These are phyloP conservation scores for Papilio demoleus DNA, from an alignment of 2,888 invertebrate genomes.

Conservation along the genomic window DNA sequence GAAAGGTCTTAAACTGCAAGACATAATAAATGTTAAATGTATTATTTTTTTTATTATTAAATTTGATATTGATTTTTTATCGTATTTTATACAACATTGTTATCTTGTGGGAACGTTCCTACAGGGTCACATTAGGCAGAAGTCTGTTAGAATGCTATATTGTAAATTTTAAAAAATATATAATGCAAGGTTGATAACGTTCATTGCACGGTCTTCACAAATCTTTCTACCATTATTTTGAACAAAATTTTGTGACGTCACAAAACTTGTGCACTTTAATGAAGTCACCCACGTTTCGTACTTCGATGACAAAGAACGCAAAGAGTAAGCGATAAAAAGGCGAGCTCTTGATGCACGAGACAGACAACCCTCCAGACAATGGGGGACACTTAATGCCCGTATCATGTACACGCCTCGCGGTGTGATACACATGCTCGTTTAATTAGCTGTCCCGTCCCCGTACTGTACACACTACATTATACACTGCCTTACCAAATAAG, in stretches of 20 bases:
- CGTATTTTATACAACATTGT: too few relatives aligned
- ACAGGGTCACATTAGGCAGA: too few relatives aligned
- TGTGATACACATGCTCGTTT: constrained; percentile 61
- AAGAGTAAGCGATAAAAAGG: constrained; percentile 72
- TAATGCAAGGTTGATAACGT: too few relatives aligned
- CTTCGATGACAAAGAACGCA: constrained; percentile 48
- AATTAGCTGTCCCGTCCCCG: constrained; percentile 52
- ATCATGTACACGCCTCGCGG: constrained; percentile 56
- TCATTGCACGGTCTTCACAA: too few relatives aligned
- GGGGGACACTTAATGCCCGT: constrained; percentile 70
- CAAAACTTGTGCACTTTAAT: constrained; percentile 22
- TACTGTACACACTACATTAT: constrained; percentile 18
- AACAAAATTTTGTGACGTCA: neutral
- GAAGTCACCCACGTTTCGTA: constrained; percentile 27
- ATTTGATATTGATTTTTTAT: too few relatives aligned
- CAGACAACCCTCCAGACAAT: constrained; percentile 77
- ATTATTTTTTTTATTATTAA: too few relatives aligned
- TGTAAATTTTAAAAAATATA: too few relatives aligned
- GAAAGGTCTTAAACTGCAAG: too few relatives aligned
- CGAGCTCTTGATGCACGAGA: constrained; percentile 70
- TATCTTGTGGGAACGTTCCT: too few relatives aligned
- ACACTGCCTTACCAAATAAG: constrained; percentile 22
- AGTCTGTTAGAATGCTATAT: too few relatives aligned
- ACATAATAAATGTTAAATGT: too few relatives aligned
- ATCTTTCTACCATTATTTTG: too few relatives aligned